Percentiles rank a stretch among this genome's conserved stretches.
phyloP scores from a whole-genome alignment of 2,888 invertebrate species.

The Mystacides longicornis region DNA sequence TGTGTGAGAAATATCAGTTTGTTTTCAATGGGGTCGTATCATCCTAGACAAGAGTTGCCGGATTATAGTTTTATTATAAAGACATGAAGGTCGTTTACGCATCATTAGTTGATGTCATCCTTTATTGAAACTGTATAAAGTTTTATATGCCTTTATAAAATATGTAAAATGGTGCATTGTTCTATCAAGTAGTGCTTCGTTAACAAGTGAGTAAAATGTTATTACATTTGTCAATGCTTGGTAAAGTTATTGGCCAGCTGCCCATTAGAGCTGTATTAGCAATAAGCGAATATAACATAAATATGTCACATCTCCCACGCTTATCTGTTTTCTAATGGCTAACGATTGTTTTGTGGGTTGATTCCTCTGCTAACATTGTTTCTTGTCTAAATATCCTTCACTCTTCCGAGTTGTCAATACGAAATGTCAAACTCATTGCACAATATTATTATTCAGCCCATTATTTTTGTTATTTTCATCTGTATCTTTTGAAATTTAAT shows the following conservation, averaged over 20 bases:
- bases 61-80: conserved; percentile 18
- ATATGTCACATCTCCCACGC: conserved; percentile 22
- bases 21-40: conserved; percentile 18
- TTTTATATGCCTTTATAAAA: too few relatives aligned
- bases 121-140: conserved; percentile 17
- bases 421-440: conserved; percentile 3
- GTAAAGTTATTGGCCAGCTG: conserved; percentile 21
- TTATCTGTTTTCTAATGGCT: conserved; percentile 14
- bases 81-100: conserved; percentile 23
- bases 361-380: neutral
- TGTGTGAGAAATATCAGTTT: neutral
- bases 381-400: conserved; percentile 1
- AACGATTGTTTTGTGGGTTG: conserved; percentile 11
- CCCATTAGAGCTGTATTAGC: conserved; percentile 19
- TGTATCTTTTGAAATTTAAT: too few relatives aligned
- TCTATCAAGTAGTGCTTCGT: conserved; percentile 13
- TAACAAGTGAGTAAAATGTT: conserved; percentile 15
- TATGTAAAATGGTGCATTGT: conserved; percentile 16
- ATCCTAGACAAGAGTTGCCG: conserved; percentile 15
- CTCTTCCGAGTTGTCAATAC: conserved; percentile 8
- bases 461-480: too few relatives aligned
- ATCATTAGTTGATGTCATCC: conserved; percentile 21
- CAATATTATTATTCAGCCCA: too few relatives aligned
- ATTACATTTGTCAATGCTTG: conserved; percentile 14
- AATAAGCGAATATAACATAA: conserved; percentile 22